Evolutionary conservation across 2,113 vertebrate genomes (phyloP).

Genomic region (Poeciliopsis prolifica): DNA sequence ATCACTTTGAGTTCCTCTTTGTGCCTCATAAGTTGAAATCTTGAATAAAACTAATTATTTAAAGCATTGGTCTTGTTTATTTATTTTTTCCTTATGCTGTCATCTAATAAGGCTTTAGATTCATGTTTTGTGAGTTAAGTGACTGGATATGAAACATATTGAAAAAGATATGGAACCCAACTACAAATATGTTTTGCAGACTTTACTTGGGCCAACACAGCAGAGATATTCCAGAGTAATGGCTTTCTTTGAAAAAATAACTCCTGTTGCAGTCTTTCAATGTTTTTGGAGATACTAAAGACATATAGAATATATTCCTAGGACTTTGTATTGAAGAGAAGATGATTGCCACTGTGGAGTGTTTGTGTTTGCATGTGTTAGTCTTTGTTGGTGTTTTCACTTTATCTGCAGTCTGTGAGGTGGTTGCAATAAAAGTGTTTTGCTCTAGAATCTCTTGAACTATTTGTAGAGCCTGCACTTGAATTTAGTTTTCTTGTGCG

Average conservation of each 20-base stretch:
- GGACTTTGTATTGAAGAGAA: not conserved
- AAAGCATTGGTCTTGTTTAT: constrained; percentile 18
- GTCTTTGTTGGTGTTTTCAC: not conserved
- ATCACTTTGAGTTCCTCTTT: constrained; percentile 41
- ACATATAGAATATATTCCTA: not conserved
- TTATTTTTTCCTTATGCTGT: constrained; percentile 11
- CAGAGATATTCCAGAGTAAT: not conserved
- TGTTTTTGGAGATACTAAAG: not conserved
- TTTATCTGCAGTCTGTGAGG: not conserved
- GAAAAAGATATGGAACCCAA: no score
- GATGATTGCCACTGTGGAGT: not conserved
- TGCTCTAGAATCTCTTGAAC: not conserved
- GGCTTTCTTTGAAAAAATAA: not conserved
- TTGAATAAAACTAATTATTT: constrained; percentile 30
- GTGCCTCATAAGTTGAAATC: constrained; percentile 26
- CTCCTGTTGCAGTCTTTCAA: not conserved
- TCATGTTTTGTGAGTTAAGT: no score
- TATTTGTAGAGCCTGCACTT: not conserved
- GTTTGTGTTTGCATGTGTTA: not conserved
- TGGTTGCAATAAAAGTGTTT: not conserved
- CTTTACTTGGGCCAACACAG: not conserved
- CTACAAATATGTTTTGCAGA: not conserved
- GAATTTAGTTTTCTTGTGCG: not conserved
- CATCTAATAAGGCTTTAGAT: not conserved
- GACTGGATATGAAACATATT: no score